These are phyloP conservation scores for Therioaphis trifolii DNA, from an alignment of 2,888 invertebrate species.

Conservation along the genomic window DNA sequence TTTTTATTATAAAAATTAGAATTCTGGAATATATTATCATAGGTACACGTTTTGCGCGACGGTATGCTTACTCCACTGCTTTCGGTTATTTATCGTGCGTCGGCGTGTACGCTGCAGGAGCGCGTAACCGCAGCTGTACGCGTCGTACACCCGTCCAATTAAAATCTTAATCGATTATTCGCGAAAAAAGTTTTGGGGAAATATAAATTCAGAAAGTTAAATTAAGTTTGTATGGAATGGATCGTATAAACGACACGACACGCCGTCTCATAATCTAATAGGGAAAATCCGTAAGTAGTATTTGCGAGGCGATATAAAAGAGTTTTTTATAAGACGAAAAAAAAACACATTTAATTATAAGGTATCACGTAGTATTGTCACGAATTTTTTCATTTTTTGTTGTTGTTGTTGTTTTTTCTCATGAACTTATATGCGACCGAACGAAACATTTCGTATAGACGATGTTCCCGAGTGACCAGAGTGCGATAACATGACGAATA, in stretches of 20 bases:
- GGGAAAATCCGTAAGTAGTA: neutral
- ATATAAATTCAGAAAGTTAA: constrained; percentile 10
- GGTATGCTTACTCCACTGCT: neutral
- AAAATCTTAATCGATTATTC: constrained; percentile 12
- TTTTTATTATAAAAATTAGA: too few relatives aligned
- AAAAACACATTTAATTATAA: neutral
- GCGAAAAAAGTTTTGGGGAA: neutral
- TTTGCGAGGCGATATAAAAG: neutral
- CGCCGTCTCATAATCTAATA: neutral
- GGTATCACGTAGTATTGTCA: neutral
- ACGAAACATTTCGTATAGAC: too few relatives aligned
- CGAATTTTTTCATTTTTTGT: too few relatives aligned
- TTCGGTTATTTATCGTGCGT: neutral
- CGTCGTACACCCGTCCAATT: neutral
- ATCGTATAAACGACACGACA: constrained; percentile 15
- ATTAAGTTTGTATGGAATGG: neutral
- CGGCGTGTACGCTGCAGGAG: neutral
- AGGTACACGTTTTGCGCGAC: neutral
- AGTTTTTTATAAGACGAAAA: neutral
- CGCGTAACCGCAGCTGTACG: neutral
- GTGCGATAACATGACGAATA: too few relatives aligned
- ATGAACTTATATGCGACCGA: too few relatives aligned
- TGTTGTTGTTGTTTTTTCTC: too few relatives aligned
- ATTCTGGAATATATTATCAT: too few relatives aligned
- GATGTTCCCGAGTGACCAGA: too few relatives aligned